A percentile compares a stretch with the other conserved stretches of the same genome.
Evolutionary conservation across 1,140 invertebrate species (phyloP).

Genomic region (Lethrus apterus): DNA sequence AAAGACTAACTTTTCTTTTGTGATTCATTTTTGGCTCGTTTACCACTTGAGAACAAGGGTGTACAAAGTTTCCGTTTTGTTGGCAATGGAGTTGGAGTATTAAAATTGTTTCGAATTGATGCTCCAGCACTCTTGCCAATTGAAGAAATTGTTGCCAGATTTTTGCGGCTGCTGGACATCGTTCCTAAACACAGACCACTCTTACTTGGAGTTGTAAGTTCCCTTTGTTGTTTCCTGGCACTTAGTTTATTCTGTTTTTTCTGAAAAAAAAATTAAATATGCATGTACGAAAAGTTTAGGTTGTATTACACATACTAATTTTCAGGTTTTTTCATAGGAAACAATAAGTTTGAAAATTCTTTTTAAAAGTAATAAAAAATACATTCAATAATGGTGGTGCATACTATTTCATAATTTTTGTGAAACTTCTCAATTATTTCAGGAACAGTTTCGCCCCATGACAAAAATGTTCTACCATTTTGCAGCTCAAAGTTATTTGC

Average conservation of each 20-base stretch:
- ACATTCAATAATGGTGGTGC: too few relatives aligned
- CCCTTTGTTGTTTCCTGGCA: slow-evolving; percentile 4
- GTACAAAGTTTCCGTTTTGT: not conserved
- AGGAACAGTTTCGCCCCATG: slow-evolving; percentile 46
- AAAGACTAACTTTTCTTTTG: not conserved
- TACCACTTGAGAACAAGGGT: not conserved
- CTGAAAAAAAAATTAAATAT: too few relatives aligned
- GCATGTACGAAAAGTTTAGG: too few relatives aligned
- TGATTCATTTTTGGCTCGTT: not conserved
- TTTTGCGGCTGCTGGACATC: not conserved
- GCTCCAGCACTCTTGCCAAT: not conserved
- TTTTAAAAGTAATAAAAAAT: too few relatives aligned
- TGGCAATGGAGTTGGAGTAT: too few relatives aligned
- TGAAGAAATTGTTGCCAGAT: not conserved
- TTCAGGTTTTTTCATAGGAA: too few relatives aligned
- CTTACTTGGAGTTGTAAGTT: not conserved
- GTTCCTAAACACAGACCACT: not conserved
- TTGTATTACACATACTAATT: too few relatives aligned
- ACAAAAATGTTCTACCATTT: slow-evolving; percentile 47
- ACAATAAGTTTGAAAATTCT: too few relatives aligned
- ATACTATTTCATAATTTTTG: slow-evolving; percentile 16
- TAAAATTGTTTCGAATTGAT: too few relatives aligned
- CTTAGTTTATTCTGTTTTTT: slow-evolving; percentile 5
- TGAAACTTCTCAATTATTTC: slow-evolving; percentile 21
- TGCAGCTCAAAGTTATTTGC: slow-evolving; percentile 47